These are phyloP conservation scores for Pavo muticus DNA, from an alignment of 2,113 vertebrate genomes.

Conservation along the genomic window DNA sequence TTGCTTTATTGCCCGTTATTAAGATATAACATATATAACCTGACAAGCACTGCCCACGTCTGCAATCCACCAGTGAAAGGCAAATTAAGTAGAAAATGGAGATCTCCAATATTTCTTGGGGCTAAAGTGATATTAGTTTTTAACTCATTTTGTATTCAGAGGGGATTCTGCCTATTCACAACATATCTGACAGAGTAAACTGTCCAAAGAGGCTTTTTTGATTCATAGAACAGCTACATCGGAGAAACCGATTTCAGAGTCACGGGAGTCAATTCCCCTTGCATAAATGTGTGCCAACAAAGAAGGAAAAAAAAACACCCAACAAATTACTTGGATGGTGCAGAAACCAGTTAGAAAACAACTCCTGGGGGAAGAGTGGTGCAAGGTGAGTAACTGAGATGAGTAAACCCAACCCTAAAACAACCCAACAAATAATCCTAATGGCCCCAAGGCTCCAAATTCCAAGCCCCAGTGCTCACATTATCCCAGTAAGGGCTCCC, in stretches of 20 bases:
- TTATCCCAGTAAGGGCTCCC: rapidly evolving
- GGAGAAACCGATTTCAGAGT: neutral
- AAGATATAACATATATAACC: slow-evolving; percentile 56
- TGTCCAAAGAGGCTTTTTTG: neutral
- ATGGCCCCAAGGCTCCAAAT: neutral
- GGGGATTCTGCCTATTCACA: neutral
- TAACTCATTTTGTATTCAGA: slow-evolving; percentile 33
- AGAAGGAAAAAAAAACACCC: neutral
- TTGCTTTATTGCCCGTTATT: slow-evolving; percentile 63
- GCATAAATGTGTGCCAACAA: neutral
- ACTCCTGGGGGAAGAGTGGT: neutral
- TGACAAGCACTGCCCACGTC: slow-evolving; percentile 62
- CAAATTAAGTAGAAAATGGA: slow-evolving; percentile 64
- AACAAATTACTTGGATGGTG: rapidly evolving
- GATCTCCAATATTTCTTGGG: slow-evolving; percentile 54
- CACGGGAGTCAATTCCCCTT: neutral
- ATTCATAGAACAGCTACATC: neutral
- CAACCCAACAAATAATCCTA: neutral
- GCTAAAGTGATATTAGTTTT: slow-evolving; percentile 32
- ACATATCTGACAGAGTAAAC: neutral
- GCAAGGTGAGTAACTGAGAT: neutral
- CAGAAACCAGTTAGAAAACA: neutral
- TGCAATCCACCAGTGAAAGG: slow-evolving; percentile 35
- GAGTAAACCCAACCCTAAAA: neutral
- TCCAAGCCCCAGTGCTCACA: neutral